phyloP scores from a whole-genome alignment of 2,113 vertebrate species.

The Macrotus californicus region DNA sequence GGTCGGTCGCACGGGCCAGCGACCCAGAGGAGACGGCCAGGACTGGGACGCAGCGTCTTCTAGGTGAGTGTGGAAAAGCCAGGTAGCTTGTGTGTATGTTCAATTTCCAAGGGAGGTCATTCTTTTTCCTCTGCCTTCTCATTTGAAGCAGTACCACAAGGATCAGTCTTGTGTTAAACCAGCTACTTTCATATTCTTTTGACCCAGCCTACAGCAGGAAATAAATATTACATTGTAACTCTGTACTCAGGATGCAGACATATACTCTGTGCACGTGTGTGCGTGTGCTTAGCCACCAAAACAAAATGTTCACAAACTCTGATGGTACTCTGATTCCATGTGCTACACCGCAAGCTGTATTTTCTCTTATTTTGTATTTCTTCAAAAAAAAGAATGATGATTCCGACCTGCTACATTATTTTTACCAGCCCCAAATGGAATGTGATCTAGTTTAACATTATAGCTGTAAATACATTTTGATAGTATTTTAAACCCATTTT shows the following conservation, averaged over 20 bases:
- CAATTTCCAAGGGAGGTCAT: not conserved
- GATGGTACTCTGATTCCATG: not conserved
- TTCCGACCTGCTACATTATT: not conserved
- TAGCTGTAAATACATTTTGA: not conserved
- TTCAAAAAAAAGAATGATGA: not conserved
- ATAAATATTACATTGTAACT: not conserved
- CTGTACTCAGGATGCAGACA: not conserved
- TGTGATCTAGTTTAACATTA: not conserved
- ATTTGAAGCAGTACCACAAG: not conserved
- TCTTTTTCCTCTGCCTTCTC: not conserved
- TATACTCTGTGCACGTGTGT: not conserved
- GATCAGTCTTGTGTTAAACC: not conserved
- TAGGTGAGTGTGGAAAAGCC: slow-evolving; percentile 78
- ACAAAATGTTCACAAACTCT: not conserved
- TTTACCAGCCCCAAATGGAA: not conserved
- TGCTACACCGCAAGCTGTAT: not conserved
- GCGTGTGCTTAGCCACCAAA: not conserved
- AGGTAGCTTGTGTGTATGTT: not conserved
- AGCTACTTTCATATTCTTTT: not conserved
- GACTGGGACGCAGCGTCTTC: slow-evolving; percentile 92
- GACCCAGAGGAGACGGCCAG: slow-evolving; percentile 93
- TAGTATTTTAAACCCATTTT: slow-evolving; percentile 6
- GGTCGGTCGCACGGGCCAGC: slow-evolving; percentile 89
- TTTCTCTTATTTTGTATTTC: not conserved
- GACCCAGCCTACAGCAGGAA: not conserved